Conservation (phyloP, 2,888 invertebrate species). For the Heliconius sara region DNA sequence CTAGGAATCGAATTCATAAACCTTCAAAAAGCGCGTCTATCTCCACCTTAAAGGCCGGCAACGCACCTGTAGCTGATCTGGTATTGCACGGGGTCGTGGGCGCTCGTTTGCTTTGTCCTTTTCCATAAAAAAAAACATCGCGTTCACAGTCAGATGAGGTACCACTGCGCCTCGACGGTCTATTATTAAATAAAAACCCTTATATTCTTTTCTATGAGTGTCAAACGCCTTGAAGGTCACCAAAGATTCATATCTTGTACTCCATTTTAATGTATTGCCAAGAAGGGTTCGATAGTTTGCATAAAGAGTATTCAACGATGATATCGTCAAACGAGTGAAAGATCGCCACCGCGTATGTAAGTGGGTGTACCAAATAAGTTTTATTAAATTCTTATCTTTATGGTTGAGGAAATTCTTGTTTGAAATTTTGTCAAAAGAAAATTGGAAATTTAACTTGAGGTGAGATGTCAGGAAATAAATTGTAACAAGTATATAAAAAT, state of each 20-base stretch:
- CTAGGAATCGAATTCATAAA: not conserved
- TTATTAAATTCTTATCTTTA: slow-evolving; percentile 15
- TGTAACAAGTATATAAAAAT: too few species aligned
- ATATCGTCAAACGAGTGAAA: slow-evolving; percentile 27
- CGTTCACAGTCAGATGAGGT: too few species aligned
- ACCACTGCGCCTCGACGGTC: not conserved
- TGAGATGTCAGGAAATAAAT: too few species aligned
- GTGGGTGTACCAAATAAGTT: not conserved
- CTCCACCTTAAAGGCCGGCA: too few species aligned
- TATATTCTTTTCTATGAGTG: not conserved
- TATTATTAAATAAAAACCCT: not conserved
- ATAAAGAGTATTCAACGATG: slow-evolving; percentile 27
- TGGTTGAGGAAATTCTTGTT: not conserved
- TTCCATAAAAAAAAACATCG: too few species aligned
- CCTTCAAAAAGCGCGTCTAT: too few species aligned
- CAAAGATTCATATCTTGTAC: slow-evolving; percentile 13
- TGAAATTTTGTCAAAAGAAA: not conserved
- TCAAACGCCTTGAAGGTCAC: slow-evolving; percentile 26
- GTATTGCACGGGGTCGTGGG: too few species aligned
- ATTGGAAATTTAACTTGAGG: not conserved
- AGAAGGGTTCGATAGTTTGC: slow-evolving; percentile 29
- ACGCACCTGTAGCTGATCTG: too few species aligned
- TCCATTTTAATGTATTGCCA: slow-evolving; percentile 33
- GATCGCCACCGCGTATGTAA: not conserved
- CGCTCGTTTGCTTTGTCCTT: too few species aligned